phyloP scores from a whole-genome alignment of 2,888 invertebrate genomes.

The Ecdyonurus torrentis region DNA sequence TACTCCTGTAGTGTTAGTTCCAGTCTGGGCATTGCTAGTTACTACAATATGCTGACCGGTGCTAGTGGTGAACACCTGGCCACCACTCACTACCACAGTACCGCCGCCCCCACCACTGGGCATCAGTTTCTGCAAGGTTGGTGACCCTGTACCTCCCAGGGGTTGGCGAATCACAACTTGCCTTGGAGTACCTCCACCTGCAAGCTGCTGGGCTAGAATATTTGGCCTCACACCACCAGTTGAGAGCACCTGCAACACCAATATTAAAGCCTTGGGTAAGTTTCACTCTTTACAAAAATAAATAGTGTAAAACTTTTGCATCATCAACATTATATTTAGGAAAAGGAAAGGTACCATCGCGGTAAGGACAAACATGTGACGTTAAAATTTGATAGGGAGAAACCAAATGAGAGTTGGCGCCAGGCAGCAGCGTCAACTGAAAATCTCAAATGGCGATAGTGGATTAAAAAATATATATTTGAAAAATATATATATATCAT shows the following conservation, averaged over 20 bases:
- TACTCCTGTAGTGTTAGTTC: neutral
- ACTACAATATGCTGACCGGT: slow-evolving; percentile 15
- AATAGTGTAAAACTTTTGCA: no score
- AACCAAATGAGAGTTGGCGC: no score
- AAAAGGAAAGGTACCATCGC: no score
- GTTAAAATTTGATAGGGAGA: no score
- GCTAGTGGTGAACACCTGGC: slow-evolving; percentile 21
- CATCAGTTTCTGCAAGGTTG: slow-evolving; percentile 27
- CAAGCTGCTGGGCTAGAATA: slow-evolving; percentile 16
- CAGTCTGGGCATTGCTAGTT: slow-evolving; percentile 13
- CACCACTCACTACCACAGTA: slow-evolving; percentile 26
- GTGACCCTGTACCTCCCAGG: slow-evolving; percentile 16
- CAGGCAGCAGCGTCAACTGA: no score
- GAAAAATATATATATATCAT: no score
- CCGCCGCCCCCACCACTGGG: slow-evolving; percentile 17
- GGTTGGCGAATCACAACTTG: slow-evolving; percentile 5
- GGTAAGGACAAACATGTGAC: no score
- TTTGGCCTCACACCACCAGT: slow-evolving; percentile 17
- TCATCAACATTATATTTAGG: no score
- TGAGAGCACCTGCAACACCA: slow-evolving; percentile 19
- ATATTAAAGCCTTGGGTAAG: no score
- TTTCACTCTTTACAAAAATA: no score
- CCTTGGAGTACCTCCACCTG: slow-evolving; percentile 3
- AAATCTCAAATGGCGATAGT: no score
- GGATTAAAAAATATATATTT: no score